A percentile compares a stretch with the other conserved stretches of the same genome.
Conservation (phyloP, 1,140 invertebrate genomes). For the Drosophila erecta region DNA sequence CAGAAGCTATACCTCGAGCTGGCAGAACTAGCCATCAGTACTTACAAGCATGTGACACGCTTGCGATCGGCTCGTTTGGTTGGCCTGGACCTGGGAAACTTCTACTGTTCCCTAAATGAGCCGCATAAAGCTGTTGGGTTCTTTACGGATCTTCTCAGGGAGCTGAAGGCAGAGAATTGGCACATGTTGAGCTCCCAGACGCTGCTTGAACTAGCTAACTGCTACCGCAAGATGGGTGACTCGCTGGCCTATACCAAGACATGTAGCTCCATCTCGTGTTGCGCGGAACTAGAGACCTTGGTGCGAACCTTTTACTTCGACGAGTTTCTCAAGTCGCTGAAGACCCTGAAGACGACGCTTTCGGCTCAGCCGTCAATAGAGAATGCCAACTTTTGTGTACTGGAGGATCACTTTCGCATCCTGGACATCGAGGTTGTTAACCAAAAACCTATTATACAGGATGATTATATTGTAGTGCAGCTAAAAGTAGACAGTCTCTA, state of each 20-base stretch:
- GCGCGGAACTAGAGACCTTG: constrained; percentile 89
- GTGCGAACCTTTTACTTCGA: constrained; percentile 91
- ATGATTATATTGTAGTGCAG: constrained; percentile 86
- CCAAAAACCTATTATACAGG: constrained; percentile 84
- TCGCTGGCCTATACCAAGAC: constrained; percentile 89
- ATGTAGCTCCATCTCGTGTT: constrained; percentile 91
- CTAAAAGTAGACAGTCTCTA: constrained; percentile 87
- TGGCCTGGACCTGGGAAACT: constrained; percentile 94
- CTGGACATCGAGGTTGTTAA: constrained; percentile 68
- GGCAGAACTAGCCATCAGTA: constrained; percentile 97
- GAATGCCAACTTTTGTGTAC: constrained; percentile 76
- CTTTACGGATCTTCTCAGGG: constrained; percentile 93
- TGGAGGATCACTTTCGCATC: constrained; percentile 83
- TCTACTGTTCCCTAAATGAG: constrained; percentile 95
- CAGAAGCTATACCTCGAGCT: constrained; percentile 96
- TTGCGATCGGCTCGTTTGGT: constrained; percentile 93
- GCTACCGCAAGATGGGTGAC: constrained; percentile 92
- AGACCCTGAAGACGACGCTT: constrained; percentile 85
- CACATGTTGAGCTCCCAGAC: constrained; percentile 91
- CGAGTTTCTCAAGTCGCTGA: constrained; percentile 90
- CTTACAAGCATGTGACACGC: constrained; percentile 97
- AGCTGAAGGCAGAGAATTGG: constrained; percentile 95
- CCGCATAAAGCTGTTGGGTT: constrained; percentile 95
- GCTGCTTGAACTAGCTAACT: constrained; percentile 92
- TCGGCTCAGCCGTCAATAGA: constrained; percentile 83